Percentiles rank a stretch among this genome's conserved stretches.
Conservation (phyloP, 2,113 vertebrate species). For the Nasalis larvatus region DNA sequence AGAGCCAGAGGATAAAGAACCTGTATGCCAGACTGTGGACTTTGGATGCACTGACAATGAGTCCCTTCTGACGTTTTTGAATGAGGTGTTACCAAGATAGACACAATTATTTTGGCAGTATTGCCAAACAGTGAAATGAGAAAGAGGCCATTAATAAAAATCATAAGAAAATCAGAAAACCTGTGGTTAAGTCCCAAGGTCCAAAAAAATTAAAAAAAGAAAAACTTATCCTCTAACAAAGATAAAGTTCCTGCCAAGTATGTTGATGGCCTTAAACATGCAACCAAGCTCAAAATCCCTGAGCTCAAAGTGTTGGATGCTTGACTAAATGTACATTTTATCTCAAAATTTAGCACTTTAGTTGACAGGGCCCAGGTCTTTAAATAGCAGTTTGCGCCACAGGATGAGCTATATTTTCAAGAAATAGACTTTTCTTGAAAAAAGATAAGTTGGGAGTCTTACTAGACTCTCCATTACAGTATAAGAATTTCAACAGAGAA, state of each 20-base stretch:
- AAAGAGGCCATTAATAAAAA: background rate
- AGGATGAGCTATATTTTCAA: slow-evolving; percentile 49
- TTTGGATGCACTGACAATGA: background rate
- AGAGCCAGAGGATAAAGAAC: background rate
- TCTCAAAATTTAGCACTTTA: slow-evolving; percentile 11
- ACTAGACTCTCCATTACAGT: slow-evolving; percentile 75
- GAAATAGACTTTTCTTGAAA: slow-evolving; percentile 52
- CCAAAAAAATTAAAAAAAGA: background rate
- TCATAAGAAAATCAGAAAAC: background rate
- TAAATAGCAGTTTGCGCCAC: slow-evolving; percentile 42
- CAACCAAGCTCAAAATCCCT: background rate
- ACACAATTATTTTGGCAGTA: background rate
- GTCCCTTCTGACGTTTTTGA: background rate
- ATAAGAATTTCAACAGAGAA: slow-evolving; percentile 82
- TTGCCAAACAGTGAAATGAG: background rate
- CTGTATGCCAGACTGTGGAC: background rate
- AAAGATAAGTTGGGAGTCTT: slow-evolving; percentile 67
- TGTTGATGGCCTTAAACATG: background rate
- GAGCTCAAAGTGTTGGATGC: background rate
- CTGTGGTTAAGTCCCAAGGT: background rate
- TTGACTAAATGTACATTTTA: slow-evolving; percentile 14
- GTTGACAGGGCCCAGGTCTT: background rate
- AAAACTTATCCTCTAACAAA: background rate
- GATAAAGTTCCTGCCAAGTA: background rate
- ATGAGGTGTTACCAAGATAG: background rate